Evolutionary conservation across 1,140 invertebrate species (phyloP).

Genomic region (Brachionus koreanus): DNA sequence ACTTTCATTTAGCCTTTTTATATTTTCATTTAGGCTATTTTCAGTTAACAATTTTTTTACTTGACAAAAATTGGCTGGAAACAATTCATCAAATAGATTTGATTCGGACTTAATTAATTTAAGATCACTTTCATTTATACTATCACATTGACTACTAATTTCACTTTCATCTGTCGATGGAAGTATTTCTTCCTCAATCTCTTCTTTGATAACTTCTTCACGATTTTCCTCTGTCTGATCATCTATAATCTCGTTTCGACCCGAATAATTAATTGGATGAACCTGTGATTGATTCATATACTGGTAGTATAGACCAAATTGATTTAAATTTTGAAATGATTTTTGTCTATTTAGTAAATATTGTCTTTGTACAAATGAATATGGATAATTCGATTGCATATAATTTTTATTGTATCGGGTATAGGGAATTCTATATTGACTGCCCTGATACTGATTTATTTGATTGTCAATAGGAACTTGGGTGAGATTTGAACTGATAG

Average conservation of each 20-base stretch:
- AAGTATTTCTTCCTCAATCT: background rate
- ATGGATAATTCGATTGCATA: conserved; percentile 10
- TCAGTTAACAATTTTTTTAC: background rate
- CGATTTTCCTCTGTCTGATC: background rate
- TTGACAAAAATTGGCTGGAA: background rate
- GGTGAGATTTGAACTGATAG: background rate
- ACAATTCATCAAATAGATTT: background rate
- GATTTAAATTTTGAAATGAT: conserved; percentile 24
- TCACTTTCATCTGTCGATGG: background rate
- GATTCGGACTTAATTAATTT: background rate
- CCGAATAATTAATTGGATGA: background rate
- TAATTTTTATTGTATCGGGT: background rate
- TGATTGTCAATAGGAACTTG: background rate
- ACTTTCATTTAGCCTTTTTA: background rate
- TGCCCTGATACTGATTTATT: background rate
- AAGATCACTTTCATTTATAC: background rate
- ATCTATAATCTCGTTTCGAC: background rate
- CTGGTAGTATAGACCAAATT: background rate
- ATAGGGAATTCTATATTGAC: background rate
- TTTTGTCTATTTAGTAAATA: conserved; percentile 10
- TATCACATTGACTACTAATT: background rate
- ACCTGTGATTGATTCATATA: background rate
- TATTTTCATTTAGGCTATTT: background rate
- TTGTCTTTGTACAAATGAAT: background rate
- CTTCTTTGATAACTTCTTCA: background rate